Percentiles rank a stretch among this genome's conserved stretches.
Evolutionary conservation across 1,140 invertebrate genomes (phyloP).

Genomic region (Drosophila nebulosa): DNA sequence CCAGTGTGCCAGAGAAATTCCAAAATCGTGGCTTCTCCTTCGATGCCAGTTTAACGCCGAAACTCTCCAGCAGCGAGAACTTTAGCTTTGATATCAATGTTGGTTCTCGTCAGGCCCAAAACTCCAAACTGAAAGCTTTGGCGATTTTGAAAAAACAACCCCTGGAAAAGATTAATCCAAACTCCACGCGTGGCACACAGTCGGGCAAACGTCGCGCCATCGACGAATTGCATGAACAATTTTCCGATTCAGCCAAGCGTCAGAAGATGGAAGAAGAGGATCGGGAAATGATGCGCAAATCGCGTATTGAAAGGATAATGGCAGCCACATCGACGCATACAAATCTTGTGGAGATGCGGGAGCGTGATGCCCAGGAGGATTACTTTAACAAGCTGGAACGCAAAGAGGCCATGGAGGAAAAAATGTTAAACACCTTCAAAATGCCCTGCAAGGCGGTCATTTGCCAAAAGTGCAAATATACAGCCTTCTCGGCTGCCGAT

Average conservation of each 20-base stretch:
- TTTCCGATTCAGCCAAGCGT: constrained; percentile 81
- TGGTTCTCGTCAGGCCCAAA: constrained; percentile 83
- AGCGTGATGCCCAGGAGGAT: constrained; percentile 89
- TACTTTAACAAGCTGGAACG: constrained; percentile 94
- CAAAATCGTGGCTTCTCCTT: constrained; percentile 69
- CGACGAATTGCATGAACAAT: constrained; percentile 81
- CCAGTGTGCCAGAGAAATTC: constrained; percentile 68
- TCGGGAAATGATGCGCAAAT: constrained; percentile 82
- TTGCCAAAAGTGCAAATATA: constrained; percentile 95
- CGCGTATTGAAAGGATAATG: constrained; percentile 90
- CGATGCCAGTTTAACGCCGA: constrained; percentile 52
- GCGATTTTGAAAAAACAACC: constrained; percentile 84
- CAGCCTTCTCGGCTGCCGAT: constrained; percentile 91
- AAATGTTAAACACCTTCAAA: constrained; percentile 93
- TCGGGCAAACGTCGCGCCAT: constrained; percentile 83
- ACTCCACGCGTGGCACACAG: constrained; percentile 83
- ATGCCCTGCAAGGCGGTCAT: constrained; percentile 92
- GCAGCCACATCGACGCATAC: constrained; percentile 89
- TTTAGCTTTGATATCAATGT: constrained; percentile 85
- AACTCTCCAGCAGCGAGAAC: constrained; percentile 62
- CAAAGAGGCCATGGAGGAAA: constrained; percentile 95
- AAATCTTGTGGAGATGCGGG: constrained; percentile 87
- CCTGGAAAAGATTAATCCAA: constrained; percentile 86
- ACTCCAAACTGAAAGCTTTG: constrained; percentile 86
- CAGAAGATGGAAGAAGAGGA: constrained; percentile 81